These are phyloP conservation scores for Pseudomyrmex gracilis DNA, from an alignment of 1,140 invertebrate genomes.

Conservation along the genomic window DNA sequence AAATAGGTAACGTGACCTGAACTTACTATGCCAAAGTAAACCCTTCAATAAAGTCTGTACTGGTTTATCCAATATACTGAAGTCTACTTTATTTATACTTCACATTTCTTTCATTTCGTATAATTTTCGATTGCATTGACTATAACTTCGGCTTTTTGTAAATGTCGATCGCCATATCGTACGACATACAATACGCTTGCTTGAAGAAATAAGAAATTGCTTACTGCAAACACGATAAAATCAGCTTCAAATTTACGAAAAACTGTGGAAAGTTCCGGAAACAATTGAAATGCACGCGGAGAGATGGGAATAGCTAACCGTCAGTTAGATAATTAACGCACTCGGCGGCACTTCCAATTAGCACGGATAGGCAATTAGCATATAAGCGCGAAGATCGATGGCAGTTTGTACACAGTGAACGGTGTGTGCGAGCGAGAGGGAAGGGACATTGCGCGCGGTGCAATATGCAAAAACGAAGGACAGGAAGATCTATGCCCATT, in stretches of 20 bases:
- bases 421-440: constrained; percentile 21
- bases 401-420: constrained; percentile 21
- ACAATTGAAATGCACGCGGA: constrained; percentile 37
- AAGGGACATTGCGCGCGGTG: constrained; percentile 29
- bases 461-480: constrained; percentile 55
- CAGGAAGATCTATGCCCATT: constrained; percentile 50
- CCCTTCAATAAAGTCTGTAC: too few relatives aligned
- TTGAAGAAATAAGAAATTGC: background rate
- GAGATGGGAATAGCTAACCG: constrained; percentile 54
- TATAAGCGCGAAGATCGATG: constrained; percentile 61
- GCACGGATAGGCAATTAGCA: constrained; percentile 65
- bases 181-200: background rate
- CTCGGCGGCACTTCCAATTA: constrained; percentile 68
- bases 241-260: constrained; percentile 47
- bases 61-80: too few relatives aligned
- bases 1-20: too few relatives aligned
- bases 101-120: background rate
- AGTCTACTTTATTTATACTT: background rate
- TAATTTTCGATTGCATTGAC: background rate
- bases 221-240: constrained; percentile 19
- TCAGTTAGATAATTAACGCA: constrained; percentile 74
- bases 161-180: too few relatives aligned
- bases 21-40: too few relatives aligned
- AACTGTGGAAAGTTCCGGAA: constrained; percentile 27
- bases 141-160: background rate